Evolutionary conservation across 1,140 invertebrate genomes (phyloP), one percentile per base, ranked within the genome.

Genomic region (Lepidurus couesii): DNA sequence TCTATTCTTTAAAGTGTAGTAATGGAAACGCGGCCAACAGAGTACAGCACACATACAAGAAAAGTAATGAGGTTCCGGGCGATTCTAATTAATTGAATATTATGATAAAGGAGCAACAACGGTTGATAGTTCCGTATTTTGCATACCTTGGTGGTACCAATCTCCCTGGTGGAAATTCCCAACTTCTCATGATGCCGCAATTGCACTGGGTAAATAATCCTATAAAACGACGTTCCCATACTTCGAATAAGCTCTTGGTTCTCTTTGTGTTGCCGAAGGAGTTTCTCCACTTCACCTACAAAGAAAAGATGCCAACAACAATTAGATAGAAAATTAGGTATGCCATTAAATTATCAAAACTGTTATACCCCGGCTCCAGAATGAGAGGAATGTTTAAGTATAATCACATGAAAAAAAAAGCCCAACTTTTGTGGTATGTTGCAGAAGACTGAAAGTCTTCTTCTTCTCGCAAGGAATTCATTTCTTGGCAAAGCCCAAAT

Each of bases 141-240:
- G 4, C 34, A 77, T 82, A 85, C 84, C 82, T 84, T 85, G 74
- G 84, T 83, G 78, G 81, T 81, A 73, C 82, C 79, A 65, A 82
- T 79, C 81, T 95, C 93, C 84, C 93, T 89, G 79, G 93, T 95
- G 34, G 84, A 95, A 84, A 96, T 96, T 83, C 94, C 94, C 92
- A 96, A 94, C 88, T 96, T 96, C 87, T 95, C 93, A 88, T 96
- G 94, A 86, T 95, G 93, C 79, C 94, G 91, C 84, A 96, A 88
- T 88, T 96, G 95, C 81, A 95, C 93, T 79, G 95, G 95, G 88
- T 96, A 96, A 82, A 96, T 95, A 85, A 97, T 95, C 87, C 96
- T 94, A 88, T 95, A 96, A 85, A 91, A 95, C 85, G 95, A 91
- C 75, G 90, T 90, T 80, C 93, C 93, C 85, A 96, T 95, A 86